Base-by-base conservation (phyloP, 2,888 invertebrate species). In the Zeuzera pyrina region DNA sequence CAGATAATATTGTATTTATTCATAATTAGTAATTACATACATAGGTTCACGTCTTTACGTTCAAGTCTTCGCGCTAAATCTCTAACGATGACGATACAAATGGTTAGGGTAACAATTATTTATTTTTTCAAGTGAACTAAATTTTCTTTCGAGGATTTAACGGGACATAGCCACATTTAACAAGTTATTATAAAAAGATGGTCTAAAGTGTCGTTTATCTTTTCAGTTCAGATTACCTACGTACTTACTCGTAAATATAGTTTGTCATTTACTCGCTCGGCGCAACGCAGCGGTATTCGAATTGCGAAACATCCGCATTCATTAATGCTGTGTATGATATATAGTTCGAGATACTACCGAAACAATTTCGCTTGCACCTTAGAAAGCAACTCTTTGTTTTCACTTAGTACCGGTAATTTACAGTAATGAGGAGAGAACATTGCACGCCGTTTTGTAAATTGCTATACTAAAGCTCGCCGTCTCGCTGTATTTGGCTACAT, bases 331-430 rank as follows among this genome's bases (percentile, higher is more conserved):
- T 26, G 49, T 63, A 64, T 65, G 59, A 64, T 68, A 64, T 63
- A 67, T 61, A 53, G 49, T 41, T 42, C 47, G 45, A 46, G 50
- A 53, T 57, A 42, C 51, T 54, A 47, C 48, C 42, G 52, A 60
- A 57, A 56, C 53, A 65, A 61, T 68, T 67, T 66, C 58, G 63
- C 67, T 60, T 64, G 63, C 66, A 64, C 61, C 68, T 66, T 77
- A 70, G 79, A 78, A 78, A 81, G 78, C 45, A 61, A 72, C 48
- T 67, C 71, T 74, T 79, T 78, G 74, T 78, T 78, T 78, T 77
- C 76, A 73, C 76, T 76, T 48, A 46, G 55, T 47, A 55, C 50
- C 61, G 43, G 62, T 69, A 72, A 72, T 76, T 71, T 70, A 61
- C 67, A 66, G 57, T 72, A 69, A 73, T 59, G 67, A 67, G 58